Conservation (phyloP, 1,140 invertebrate genomes). For the Cydia pomonella region DNA sequence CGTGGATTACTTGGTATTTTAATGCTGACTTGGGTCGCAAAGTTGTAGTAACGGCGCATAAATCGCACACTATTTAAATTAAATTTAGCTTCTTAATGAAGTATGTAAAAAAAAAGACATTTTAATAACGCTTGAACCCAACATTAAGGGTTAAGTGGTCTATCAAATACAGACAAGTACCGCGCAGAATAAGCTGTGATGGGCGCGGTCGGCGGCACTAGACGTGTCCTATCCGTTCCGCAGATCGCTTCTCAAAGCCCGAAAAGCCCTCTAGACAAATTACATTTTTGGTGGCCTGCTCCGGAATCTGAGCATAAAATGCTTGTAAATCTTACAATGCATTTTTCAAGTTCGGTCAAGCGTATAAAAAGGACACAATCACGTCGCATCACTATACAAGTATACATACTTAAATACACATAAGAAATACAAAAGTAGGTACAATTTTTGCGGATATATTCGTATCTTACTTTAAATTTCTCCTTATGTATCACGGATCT, state of each 20-base stretch:
- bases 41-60: too few relatives aligned
- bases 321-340: slow-evolving; percentile 49
- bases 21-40: too few relatives aligned
- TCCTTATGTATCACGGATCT: too few relatives aligned
- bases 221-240: slow-evolving; percentile 33
- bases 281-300: slow-evolving; percentile 51
- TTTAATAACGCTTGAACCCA: background rate
- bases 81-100: too few relatives aligned
- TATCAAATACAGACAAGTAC: background rate
- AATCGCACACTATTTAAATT: too few relatives aligned
- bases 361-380: slow-evolving; percentile 42
- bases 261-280: slow-evolving; percentile 44
- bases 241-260: slow-evolving; percentile 40
- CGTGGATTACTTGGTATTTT: too few relatives aligned
- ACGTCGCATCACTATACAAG: slow-evolving; percentile 1
- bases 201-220: slow-evolving; percentile 5
- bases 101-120: too few relatives aligned
- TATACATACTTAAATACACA: too few relatives aligned
- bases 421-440: background rate
- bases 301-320: slow-evolving; percentile 49
- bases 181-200: background rate
- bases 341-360: slow-evolving; percentile 54
- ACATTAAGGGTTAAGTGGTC: slow-evolving; percentile 23
- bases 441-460: slow-evolving; percentile 40
- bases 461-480: too few relatives aligned